A percentile compares a stretch with the other conserved stretches of the same genome.
Conservation (phyloP, 2,888 invertebrate genomes). For the Sepiola atlantica region DNA sequence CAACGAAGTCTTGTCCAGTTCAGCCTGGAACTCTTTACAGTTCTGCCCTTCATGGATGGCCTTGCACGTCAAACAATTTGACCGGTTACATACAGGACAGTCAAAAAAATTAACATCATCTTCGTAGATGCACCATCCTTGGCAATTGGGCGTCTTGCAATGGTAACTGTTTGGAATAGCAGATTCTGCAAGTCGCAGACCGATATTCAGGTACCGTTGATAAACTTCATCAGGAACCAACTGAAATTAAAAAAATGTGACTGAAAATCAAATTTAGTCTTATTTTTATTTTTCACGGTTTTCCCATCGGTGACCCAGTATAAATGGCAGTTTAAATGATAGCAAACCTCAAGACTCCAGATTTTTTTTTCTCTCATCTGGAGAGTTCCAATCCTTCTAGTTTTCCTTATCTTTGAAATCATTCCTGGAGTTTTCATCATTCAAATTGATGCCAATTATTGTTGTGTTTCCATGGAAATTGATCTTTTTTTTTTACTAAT, state of each 20-base stretch:
- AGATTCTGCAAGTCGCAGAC: slow-evolving; percentile 87
- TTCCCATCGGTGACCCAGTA: neutral
- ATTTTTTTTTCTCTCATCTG: too few relatives aligned
- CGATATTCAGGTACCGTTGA: slow-evolving; percentile 86
- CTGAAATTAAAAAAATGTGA: slow-evolving; percentile 67
- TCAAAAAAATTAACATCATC: slow-evolving; percentile 88
- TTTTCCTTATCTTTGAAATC: too few relatives aligned
- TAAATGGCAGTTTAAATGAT: too few relatives aligned
- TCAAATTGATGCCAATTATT: too few relatives aligned
- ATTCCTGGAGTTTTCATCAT: too few relatives aligned
- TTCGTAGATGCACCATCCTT: slow-evolving; percentile 91
- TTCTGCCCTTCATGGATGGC: slow-evolving; percentile 86
- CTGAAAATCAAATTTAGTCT: too few relatives aligned
- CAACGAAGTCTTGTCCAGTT: slow-evolving; percentile 79
- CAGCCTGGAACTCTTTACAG: slow-evolving; percentile 87
- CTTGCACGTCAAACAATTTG: slow-evolving; percentile 91
- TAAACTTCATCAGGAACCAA: slow-evolving; percentile 84
- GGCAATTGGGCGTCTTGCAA: slow-evolving; percentile 91
- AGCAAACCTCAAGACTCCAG: too few relatives aligned
- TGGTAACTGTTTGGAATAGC: slow-evolving; percentile 87
- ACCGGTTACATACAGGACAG: slow-evolving; percentile 87
- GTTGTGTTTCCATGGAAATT: too few relatives aligned
- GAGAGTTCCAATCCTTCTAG: too few relatives aligned
- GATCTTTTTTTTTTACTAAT: too few relatives aligned
- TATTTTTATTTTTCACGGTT: too few relatives aligned